Percentiles rank a stretch among this genome's conserved stretches.
phyloP scores from a whole-genome alignment of 2,888 invertebrate genomes.

The Rhagonycha lutea region DNA sequence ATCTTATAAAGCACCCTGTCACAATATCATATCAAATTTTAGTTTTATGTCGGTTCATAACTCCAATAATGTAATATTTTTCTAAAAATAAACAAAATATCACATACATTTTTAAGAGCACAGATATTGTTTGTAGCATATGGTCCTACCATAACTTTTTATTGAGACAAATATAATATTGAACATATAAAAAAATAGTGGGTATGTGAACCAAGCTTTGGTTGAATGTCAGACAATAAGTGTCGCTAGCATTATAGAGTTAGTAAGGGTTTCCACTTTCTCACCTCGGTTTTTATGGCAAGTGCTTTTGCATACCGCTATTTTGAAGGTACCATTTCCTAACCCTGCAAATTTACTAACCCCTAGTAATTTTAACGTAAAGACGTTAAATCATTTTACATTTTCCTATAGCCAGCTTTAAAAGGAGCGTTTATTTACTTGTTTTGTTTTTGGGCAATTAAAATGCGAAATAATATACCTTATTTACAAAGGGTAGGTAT shows the following conservation, averaged over 20 bases:
- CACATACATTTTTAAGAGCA: not conserved
- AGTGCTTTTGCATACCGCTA: constrained; percentile 20
- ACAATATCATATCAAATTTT: not conserved
- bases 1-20: not conserved
- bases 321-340: constrained; percentile 7
- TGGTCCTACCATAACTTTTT: constrained; percentile 2
- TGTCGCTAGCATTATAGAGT: constrained; percentile 14
- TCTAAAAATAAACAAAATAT: not conserved
- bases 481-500: not conserved
- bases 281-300: constrained; percentile 23
- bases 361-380: not conserved
- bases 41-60: not conserved
- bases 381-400: not conserved
- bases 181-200: constrained; percentile 11
- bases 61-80: not conserved
- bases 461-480: not conserved
- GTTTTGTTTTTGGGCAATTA: not conserved
- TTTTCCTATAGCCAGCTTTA: not conserved
- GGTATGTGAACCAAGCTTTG: constrained; percentile 17
- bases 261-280: constrained; percentile 13
- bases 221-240: constrained; percentile 23
- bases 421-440: not conserved
- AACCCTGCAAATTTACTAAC: not conserved
- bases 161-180: constrained; percentile 14
- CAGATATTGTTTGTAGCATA: not conserved